Base-by-base conservation (phyloP, 2,797 vertebrate species). In the Acanthiza pusilla region DNA sequence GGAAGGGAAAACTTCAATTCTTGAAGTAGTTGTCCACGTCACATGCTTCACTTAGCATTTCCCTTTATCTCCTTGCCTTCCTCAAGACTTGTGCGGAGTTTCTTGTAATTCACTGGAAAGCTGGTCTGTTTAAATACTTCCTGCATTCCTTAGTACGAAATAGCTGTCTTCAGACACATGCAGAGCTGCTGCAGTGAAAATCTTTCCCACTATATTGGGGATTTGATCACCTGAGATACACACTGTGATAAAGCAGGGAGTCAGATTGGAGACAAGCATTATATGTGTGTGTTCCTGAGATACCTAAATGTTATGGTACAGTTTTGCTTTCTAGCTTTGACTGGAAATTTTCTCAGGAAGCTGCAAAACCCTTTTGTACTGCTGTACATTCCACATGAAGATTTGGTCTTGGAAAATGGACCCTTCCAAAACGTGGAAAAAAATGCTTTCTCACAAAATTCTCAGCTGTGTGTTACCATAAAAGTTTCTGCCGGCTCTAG, bases 61-160 rank as follows among this genome's bases (percentile, higher is more conserved):
- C 54, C 34, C 4, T 85, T 96, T 81, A 60, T 91, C 57, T 91
- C 55, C 27, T 70, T 91, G 51, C 54, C 72, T 79, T 91, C 34
- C 48, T 88, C 29, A 38, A 4, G 16, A 55, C 55, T 83, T 89
- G 68, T 48, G 19, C 62, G 61, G 40, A 38, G 27, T 79, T 85
- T 58, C 65, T 93, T 87, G 75, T 94, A 91, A 75, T 66, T 86
- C 51, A 70, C 16, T 82, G 51, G 75, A 84, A 92, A 93, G 60
- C 62, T 75, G 62, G 23, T 78, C 89, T 96, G 84, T 65, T 82
- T 72, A 92, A 91, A 89, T 96, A 88, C 29, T 93, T 94, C 70
- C 70, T 92, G 55, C 76, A 81, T 94, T 93, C 91, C 81, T 85
- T 61, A 57, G 50, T 77, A 47, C 91, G 81, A 80, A 93, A 91